These are phyloP conservation scores for Apostichopus californicus DNA, from an alignment of 35 echinoderm and acorn worm species.

Conservation along the genomic window DNA sequence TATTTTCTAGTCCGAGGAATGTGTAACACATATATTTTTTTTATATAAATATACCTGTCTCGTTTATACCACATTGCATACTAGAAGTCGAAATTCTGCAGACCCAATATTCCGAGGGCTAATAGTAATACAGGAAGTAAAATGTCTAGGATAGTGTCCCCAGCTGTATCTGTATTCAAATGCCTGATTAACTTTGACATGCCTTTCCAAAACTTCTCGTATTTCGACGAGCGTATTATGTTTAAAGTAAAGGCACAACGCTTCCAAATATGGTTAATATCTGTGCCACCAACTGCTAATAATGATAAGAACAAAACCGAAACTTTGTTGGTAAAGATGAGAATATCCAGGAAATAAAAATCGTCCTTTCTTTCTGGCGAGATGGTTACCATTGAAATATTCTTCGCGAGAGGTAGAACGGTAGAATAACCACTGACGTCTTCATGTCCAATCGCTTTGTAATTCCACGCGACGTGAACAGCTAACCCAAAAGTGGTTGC, in stretches of 20 bases:
- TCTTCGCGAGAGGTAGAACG: background rate
- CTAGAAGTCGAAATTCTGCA: conserved; percentile 36
- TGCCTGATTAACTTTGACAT: conserved; percentile 9
- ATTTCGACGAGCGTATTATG: conserved; percentile 14
- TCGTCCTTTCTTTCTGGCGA: background rate
- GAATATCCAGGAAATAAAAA: background rate
- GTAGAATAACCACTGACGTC: background rate
- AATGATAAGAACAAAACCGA: conserved; percentile 19
- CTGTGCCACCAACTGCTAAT: conserved; percentile 26
- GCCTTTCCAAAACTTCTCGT: conserved; percentile 24
- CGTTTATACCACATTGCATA: no score
- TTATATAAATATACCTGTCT: no score
- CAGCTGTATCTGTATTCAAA: conserved; percentile 3
- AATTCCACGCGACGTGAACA: conserved; percentile 35
- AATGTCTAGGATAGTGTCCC: background rate
- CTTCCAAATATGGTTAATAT: conserved; percentile 24
- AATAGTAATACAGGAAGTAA: conserved; percentile 30
- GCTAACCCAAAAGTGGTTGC: conserved; percentile 27
- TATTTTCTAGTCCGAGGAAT: no score
- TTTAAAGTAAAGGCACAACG: conserved; percentile 8
- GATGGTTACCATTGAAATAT: background rate
- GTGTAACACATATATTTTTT: no score
- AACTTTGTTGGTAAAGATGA: conserved; percentile 21
- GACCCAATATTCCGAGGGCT: conserved; percentile 27
- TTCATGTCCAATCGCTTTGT: background rate